Percentiles rank a stretch among this genome's conserved stretches.
Conservation (phyloP, 2,888 invertebrate species). For the Marronus borbonicus region DNA sequence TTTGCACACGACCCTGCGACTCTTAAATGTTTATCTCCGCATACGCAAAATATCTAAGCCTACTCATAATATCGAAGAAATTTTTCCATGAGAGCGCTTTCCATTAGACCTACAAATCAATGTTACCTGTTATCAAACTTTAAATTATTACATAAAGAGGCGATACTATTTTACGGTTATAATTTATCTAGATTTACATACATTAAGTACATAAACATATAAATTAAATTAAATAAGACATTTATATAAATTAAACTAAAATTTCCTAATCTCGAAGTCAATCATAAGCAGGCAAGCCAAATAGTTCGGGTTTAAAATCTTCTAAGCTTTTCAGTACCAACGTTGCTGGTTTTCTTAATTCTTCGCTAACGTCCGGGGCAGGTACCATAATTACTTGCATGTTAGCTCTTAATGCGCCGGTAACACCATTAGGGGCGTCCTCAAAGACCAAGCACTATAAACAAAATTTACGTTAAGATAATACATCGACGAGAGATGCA, state of each 20-base stretch:
- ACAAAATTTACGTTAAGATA: background rate
- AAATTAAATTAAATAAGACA: background rate
- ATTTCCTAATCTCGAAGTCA: background rate
- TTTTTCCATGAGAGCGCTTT: no score
- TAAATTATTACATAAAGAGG: no score
- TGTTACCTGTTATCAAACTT: no score
- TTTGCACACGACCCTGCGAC: no score
- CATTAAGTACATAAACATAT: background rate
- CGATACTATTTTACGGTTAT: no score
- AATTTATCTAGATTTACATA: background rate
- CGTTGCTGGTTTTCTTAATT: slow-evolving; percentile 70
- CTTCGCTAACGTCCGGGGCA: slow-evolving; percentile 67
- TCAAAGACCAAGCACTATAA: slow-evolving; percentile 76
- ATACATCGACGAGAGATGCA: background rate
- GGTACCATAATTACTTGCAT: slow-evolving; percentile 78
- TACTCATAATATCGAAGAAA: no score
- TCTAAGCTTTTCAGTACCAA: slow-evolving; percentile 73
- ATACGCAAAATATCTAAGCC: no score
- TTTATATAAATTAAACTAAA: slow-evolving; percentile 8
- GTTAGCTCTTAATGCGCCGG: slow-evolving; percentile 74
- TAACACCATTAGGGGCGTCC: slow-evolving; percentile 79
- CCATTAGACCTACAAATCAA: no score
- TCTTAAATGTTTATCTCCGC: no score
- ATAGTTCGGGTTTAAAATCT: slow-evolving; percentile 77
- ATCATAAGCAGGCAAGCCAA: slow-evolving; percentile 72